Base-by-base conservation (phyloP, 2,113 vertebrate species). In the Indicator maculatus region DNA sequence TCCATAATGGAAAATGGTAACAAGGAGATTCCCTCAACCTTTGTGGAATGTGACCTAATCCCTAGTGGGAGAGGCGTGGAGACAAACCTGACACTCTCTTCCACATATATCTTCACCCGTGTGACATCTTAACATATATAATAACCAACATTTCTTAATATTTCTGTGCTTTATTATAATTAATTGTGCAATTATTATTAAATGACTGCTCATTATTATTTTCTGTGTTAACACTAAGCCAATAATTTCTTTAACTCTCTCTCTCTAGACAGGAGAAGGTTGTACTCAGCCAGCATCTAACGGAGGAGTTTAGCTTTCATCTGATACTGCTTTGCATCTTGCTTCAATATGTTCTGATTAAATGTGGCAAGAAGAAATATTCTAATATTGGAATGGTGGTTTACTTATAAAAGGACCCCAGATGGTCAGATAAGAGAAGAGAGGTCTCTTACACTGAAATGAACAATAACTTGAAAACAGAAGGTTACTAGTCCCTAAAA, bases 341-440 rank as follows among this genome's bases (percentile, higher is more conserved):
- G 31, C 88, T 95, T 83, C 90, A 95, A 17, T 58, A 72, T 55
- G 30, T 93, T 85, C 69, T 3, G 9, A 88, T 91, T 88, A 89
- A 93, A 93, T 67, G 67, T 8, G 75, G 82, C 93, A 95, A 93
- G 61, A 38, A 72, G 58, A 91, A 93, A 81, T 93, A 95, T 26
- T 83, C 65, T 86, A 83, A 93, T 64, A 88, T 12, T 65, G 65
- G 44, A 77, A 91, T 69, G 30, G 83, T 44, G 47, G 75, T 95
- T 88, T 83, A 67, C 50, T 88, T 91, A 65, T 47, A n/a, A 91
- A 95, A 91, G 39, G 30, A 93, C 88, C 75, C 83, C 76, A 93
- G 72, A 91, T 78, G 65, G 55, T 67, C 61, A 83, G 79, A 72
- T 47, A 93, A 87, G 36, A 91, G 64, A 91, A 74, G 69, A 91